These are phyloP conservation scores for Acrobasis suavella DNA, from an alignment of 2,888 invertebrate genomes.

Conservation along the genomic window DNA sequence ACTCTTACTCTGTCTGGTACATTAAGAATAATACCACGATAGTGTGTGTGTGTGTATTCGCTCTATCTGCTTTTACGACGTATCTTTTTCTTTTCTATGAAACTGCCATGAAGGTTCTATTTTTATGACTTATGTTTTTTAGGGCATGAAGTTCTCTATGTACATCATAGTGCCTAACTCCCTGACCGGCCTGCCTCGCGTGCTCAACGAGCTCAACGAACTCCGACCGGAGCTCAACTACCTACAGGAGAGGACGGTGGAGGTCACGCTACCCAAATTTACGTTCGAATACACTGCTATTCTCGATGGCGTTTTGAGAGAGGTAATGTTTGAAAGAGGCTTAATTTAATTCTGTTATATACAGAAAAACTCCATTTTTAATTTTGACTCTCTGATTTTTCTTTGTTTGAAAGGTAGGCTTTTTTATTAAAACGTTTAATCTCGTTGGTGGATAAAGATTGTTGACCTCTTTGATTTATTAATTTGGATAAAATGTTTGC, in stretches of 20 bases:
- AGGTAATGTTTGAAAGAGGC: constrained; percentile 66
- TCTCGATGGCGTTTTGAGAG: constrained; percentile 82
- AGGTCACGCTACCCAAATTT: constrained; percentile 88
- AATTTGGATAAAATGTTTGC: neutral
- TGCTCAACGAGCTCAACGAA: constrained; percentile 82
- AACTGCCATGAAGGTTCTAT: no score
- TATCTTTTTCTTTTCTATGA: no score
- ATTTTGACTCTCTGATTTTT: no score
- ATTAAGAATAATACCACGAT: no score
- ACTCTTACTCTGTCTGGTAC: no score
- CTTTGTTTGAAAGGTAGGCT: no score
- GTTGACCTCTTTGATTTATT: neutral
- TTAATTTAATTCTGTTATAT: no score
- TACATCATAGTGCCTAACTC: constrained; percentile 87
- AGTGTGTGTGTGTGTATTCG: no score
- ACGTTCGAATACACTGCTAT: constrained; percentile 86
- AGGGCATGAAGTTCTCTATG: constrained; percentile 89
- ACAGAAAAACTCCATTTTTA: no score
- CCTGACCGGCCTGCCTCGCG: constrained; percentile 81
- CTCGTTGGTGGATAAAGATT: no score
- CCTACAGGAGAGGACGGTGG: constrained; percentile 83
- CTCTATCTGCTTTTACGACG: no score
- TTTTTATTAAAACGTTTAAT: no score
- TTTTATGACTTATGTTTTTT: constrained; percentile 30
- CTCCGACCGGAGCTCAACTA: constrained; percentile 82